phyloP scores from a whole-genome alignment of 2,888 invertebrate genomes.

The Dynastes grantii region DNA sequence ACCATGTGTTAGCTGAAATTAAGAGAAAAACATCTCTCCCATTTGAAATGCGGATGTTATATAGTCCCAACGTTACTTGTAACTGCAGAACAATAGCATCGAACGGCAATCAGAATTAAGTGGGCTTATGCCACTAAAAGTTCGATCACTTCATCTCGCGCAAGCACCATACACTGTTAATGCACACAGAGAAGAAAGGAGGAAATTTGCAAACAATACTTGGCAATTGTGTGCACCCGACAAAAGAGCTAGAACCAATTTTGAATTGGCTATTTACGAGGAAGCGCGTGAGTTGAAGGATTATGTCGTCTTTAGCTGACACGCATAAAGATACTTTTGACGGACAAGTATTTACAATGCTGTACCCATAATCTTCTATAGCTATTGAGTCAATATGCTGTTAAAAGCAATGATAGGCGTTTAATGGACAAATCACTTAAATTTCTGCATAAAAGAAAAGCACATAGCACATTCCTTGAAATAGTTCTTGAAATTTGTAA shows the following conservation, averaged over 20 bases:
- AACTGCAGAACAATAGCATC: background rate
- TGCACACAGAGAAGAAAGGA: background rate
- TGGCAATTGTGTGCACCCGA: background rate
- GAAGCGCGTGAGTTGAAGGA: conserved; percentile 23
- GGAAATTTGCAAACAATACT: conserved; percentile 34
- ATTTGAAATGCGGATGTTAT: conserved; percentile 1
- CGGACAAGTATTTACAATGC: too few relatives aligned
- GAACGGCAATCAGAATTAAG: background rate
- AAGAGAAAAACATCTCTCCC: too few relatives aligned
- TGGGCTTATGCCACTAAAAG: conserved; percentile 13
- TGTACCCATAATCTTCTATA: too few relatives aligned
- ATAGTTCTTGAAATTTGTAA: too few relatives aligned
- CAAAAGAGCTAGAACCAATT: conserved; percentile 16
- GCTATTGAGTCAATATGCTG: too few relatives aligned
- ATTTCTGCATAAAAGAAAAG: too few relatives aligned
- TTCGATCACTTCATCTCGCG: conserved; percentile 17
- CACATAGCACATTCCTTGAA: too few relatives aligned
- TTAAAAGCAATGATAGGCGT: too few relatives aligned
- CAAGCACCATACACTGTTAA: background rate
- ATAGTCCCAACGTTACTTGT: background rate
- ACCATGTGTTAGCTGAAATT: too few relatives aligned
- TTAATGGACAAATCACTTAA: too few relatives aligned
- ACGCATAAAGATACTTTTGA: too few relatives aligned
- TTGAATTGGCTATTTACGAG: conserved; percentile 14
- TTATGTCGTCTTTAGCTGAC: background rate